Percentiles rank a stretch among this genome's conserved stretches.
phyloP scores from a whole-genome alignment of 2,797 vertebrate species.

The Perodicticus potto region DNA sequence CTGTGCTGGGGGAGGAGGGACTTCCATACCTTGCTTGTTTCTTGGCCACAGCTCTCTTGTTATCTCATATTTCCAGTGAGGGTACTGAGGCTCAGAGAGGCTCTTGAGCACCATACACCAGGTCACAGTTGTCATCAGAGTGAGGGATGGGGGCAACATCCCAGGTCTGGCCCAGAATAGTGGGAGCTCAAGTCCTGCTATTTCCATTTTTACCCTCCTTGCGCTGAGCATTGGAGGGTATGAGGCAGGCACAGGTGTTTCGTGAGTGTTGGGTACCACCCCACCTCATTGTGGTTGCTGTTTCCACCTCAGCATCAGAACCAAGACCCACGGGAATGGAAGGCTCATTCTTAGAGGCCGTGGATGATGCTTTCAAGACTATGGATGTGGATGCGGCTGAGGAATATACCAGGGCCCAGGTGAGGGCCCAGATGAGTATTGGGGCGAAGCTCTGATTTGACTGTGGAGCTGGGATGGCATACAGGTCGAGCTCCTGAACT shows the following conservation, averaged over 20 bases:
- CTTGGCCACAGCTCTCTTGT: neutral
- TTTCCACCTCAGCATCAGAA: constrained; percentile 70
- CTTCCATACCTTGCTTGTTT: neutral
- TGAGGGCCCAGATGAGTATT: constrained; percentile 79
- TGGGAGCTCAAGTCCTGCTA: neutral
- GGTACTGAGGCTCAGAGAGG: neutral
- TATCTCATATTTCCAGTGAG: neutral
- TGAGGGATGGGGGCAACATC: neutral
- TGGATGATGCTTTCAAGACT: constrained; percentile 77
- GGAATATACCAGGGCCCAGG: constrained; percentile 70
- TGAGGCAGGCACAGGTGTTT: neutral
- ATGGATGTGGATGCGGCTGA: constrained; percentile 75
- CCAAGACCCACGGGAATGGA: constrained; percentile 74
- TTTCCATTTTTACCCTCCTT: neutral
- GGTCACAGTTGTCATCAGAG: neutral
- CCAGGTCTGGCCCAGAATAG: neutral
- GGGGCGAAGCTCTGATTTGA: constrained; percentile 69
- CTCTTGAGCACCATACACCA: neutral
- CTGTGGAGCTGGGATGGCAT: constrained; percentile 76
- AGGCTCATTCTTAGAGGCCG: constrained; percentile 69
- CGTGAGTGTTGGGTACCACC: neutral
- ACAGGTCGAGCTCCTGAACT: constrained; percentile 73
- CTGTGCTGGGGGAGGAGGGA: neutral
- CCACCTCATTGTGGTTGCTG: neutral
- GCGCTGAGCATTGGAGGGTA: rapidly evolving